These are phyloP conservation scores for Tetragnatha versicolor DNA, from an alignment of 1,140 invertebrate genomes.

Conservation along the genomic window DNA sequence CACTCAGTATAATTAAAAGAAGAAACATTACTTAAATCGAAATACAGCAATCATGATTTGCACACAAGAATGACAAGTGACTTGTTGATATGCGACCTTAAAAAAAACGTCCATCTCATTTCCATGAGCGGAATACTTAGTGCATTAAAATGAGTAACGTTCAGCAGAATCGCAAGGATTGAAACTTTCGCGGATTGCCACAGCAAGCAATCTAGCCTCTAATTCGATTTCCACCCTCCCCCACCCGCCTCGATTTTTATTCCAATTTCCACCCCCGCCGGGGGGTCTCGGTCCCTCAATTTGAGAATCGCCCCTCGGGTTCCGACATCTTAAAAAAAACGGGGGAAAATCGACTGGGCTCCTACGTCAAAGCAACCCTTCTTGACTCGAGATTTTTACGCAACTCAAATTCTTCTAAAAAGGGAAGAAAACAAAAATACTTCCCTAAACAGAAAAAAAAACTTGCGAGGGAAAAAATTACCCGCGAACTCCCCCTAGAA, in stretches of 20 bases:
- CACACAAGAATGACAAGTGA: too few relatives aligned
- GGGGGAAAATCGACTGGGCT: constrained; percentile 43
- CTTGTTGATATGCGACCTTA: too few relatives aligned
- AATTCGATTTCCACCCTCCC: too few relatives aligned
- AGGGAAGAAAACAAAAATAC: constrained; percentile 4
- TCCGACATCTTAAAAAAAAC: constrained; percentile 32
- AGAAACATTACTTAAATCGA: too few relatives aligned
- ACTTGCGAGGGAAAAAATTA: constrained; percentile 28
- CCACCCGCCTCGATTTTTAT: not conserved
- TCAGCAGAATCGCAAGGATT: too few relatives aligned
- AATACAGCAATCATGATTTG: too few relatives aligned
- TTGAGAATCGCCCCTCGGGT: not conserved
- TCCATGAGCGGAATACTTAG: too few relatives aligned
- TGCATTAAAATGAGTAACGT: too few relatives aligned
- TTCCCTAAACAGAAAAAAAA: not conserved
- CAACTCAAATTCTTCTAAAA: constrained; percentile 36
- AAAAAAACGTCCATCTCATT: too few relatives aligned
- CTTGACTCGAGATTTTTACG: constrained; percentile 51
- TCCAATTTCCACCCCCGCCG: not conserved
- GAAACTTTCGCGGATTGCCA: too few relatives aligned
- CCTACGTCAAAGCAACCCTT: constrained; percentile 45
- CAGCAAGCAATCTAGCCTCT: too few relatives aligned
- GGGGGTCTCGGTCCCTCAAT: not conserved
- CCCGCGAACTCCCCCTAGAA: constrained; percentile 39
- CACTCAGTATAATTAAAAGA: too few relatives aligned